These are phyloP conservation scores for Nycticebus coucang DNA, from an alignment of 2,113 vertebrate species.

Conservation along the genomic window DNA sequence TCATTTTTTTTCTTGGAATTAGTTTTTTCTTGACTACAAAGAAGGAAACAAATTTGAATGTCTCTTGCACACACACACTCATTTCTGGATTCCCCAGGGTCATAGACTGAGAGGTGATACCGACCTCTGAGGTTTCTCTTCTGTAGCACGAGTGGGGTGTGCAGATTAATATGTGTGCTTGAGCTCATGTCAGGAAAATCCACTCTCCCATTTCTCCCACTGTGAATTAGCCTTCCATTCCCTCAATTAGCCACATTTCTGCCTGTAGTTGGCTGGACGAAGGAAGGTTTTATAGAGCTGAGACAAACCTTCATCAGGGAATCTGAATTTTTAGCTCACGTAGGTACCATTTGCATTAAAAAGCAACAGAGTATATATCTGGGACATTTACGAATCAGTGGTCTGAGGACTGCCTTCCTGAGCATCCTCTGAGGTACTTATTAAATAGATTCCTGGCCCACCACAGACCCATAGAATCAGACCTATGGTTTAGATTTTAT, in stretches of 20 bases:
- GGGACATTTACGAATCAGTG: not conserved
- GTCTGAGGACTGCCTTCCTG: not conserved
- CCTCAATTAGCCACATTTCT: not conserved
- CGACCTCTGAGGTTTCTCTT: not conserved
- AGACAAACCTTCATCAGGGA: not conserved
- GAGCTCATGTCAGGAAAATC: not conserved
- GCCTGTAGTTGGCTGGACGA: not conserved
- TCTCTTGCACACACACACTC: not conserved
- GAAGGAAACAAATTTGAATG: not conserved
- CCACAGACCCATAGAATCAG: not conserved
- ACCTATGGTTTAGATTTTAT: slow-evolving; percentile 15
- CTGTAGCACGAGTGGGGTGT: not conserved
- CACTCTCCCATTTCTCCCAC: fast-evolving
- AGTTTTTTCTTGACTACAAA: not conserved
- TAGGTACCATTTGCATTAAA: not conserved
- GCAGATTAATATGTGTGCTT: not conserved
- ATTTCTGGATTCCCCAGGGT: not conserved
- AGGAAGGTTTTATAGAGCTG: not conserved
- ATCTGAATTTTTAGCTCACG: not conserved
- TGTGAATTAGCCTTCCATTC: not conserved
- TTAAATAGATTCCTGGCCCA: not conserved
- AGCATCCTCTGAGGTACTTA: not conserved
- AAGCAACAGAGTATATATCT: not conserved
- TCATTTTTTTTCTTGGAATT: not conserved
- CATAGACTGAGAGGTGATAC: not conserved